These are phyloP conservation scores for Isaurus tuberculatus DNA, from an alignment of 92 coral and sea anemone species.

Conservation along the genomic window DNA sequence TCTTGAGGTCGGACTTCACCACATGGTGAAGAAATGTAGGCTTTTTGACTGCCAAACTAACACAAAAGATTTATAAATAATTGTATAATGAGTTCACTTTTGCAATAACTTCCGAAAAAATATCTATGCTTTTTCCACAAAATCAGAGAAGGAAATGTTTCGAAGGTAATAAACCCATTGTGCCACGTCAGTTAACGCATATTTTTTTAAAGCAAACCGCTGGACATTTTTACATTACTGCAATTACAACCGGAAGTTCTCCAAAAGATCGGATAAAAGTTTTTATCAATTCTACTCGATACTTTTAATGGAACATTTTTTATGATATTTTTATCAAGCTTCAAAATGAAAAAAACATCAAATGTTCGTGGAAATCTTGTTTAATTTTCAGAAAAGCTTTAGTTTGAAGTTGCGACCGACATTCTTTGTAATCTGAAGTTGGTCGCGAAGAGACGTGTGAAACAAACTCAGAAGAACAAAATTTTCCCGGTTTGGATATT, in stretches of 20 bases:
- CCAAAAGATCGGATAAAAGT: neutral
- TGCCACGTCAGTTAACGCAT: slow-evolving; percentile 26
- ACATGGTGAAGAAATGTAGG: slow-evolving; percentile 7
- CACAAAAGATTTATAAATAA: neutral
- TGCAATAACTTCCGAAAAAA: slow-evolving; percentile 1
- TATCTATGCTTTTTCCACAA: neutral
- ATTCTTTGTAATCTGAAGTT: neutral
- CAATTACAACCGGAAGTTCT: neutral
- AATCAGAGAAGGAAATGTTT: neutral
- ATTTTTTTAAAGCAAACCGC: neutral
- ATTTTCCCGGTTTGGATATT: neutral
- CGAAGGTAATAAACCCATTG: neutral
- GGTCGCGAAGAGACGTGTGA: neutral
- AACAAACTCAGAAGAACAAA: neutral
- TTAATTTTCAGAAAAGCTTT: neutral
- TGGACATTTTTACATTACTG: neutral
- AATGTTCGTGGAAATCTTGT: neutral
- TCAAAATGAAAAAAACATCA: neutral
- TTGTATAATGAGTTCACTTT: neutral
- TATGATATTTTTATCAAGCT: neutral
- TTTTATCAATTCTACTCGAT: neutral
- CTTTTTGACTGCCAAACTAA: neutral
- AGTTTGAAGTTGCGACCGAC: neutral
- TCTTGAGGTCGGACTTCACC: neutral
- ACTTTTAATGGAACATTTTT: neutral